Evolutionary conservation across 2,797 vertebrate genomes (phyloP).

Genomic region (Epinephelus coioides): DNA sequence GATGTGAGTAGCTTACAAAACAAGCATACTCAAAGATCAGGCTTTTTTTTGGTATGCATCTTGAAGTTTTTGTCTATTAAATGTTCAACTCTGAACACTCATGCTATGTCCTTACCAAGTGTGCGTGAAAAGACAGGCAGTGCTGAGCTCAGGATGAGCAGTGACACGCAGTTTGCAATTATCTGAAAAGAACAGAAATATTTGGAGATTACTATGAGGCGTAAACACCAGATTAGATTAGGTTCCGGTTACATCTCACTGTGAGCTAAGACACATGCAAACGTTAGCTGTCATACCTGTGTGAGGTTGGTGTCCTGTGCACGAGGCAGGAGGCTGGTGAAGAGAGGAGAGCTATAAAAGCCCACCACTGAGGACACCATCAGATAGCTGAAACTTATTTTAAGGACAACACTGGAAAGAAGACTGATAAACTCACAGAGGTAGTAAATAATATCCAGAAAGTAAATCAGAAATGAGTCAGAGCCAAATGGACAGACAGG

Average conservation of each 20-base stretch:
- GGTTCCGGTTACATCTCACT: not conserved
- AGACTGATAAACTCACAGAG: not conserved
- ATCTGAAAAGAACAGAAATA: conserved; percentile 84
- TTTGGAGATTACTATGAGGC: not conserved
- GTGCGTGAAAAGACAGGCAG: conserved; percentile 97
- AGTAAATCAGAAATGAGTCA: not conserved
- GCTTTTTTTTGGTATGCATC: not conserved
- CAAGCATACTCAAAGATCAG: not conserved
- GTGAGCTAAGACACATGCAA: not conserved
- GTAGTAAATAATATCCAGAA: not conserved
- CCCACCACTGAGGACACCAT: conserved; percentile 97
- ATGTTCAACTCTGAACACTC: not conserved
- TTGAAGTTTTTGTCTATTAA: not conserved
- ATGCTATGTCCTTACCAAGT: conserved; percentile 87
- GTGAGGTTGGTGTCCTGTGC: conserved; percentile 93
- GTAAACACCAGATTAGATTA: not conserved
- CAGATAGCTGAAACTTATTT: conserved; percentile 87
- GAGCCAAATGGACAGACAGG: not conserved
- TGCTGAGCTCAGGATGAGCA: conserved; percentile 96
- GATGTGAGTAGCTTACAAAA: not conserved
- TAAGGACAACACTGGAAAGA: conserved; percentile 63
- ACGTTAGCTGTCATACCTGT: conserved; percentile 84
- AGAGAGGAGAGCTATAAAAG: conserved; percentile 96
- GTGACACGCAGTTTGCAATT: conserved; percentile 96
- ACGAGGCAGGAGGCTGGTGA: conserved; percentile 90